phyloP scores from a whole-genome alignment of 2,113 vertebrate genomes.

The Ramphastos sulfuratus region DNA sequence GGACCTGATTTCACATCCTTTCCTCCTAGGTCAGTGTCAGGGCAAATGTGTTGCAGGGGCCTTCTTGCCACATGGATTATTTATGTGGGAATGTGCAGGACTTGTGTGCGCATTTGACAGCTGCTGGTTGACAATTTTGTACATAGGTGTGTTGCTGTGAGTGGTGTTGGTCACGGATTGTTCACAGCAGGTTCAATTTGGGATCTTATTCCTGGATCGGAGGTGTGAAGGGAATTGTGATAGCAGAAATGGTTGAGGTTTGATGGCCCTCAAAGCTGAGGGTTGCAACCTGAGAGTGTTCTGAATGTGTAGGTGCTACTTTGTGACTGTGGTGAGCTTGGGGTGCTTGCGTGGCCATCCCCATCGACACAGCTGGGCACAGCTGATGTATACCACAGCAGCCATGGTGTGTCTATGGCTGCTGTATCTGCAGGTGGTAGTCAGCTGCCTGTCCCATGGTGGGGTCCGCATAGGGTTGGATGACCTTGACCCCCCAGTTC shows the following conservation, averaged over 20 bases:
- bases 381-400: background rate
- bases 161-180: background rate
- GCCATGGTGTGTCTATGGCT: background rate
- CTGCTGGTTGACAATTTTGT: background rate
- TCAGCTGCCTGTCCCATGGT: accelerated
- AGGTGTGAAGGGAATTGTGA: background rate
- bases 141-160: background rate
- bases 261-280: background rate
- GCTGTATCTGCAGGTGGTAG: background rate
- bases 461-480: background rate
- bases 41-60: background rate
- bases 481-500: background rate
- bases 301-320: background rate
- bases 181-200: background rate
- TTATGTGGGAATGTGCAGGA: conserved; percentile 3
- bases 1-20: background rate
- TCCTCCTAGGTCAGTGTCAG: background rate
- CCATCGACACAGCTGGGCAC: background rate
- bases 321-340: background rate
- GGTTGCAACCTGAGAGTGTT: background rate
- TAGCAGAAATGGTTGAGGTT: background rate
- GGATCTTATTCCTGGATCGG: background rate
- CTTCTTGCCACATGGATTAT: background rate
- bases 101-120: background rate
- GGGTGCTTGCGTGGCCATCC: background rate